phyloP scores from a whole-genome alignment of 1,140 invertebrate species.

The Copidosoma floridanum region DNA sequence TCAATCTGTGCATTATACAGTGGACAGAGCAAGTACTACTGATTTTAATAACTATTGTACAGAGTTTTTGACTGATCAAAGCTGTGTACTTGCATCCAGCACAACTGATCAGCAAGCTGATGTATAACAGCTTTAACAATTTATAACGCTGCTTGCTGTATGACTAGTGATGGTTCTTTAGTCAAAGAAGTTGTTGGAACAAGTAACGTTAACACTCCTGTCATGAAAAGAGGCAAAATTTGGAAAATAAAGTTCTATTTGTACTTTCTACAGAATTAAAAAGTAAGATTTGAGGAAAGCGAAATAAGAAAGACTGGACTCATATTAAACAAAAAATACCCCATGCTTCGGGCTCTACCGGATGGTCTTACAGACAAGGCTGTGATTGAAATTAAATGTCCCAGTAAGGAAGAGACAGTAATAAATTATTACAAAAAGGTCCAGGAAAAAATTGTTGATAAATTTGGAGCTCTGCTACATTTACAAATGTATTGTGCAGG shows the following conservation, averaged over 20 bases:
- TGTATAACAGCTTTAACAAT: conserved; percentile 43
- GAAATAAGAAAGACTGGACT: conserved; percentile 26
- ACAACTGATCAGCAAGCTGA: conserved; percentile 14
- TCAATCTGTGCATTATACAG: not conserved
- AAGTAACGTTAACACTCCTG: conserved; percentile 26
- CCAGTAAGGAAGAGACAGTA: conserved; percentile 46
- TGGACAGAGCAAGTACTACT: not conserved
- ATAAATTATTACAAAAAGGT: conserved; percentile 44
- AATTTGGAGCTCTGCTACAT: conserved; percentile 54
- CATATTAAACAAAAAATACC: conserved; percentile 26
- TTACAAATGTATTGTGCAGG: conserved; percentile 54
- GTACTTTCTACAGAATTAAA: conserved; percentile 12
- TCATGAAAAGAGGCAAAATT: conserved; percentile 33
- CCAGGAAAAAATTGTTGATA: conserved; percentile 43
- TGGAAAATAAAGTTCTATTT: conserved; percentile 27
- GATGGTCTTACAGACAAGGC: conserved; percentile 53
- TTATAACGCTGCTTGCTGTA: conserved; percentile 40
- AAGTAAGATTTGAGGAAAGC: not conserved
- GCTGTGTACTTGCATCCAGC: not conserved
- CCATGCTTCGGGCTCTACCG: conserved; percentile 48
- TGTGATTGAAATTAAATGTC: conserved; percentile 56
- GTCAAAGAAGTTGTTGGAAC: conserved; percentile 35
- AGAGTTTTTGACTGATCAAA: not conserved
- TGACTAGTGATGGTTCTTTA: conserved; percentile 27
- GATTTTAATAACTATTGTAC: not conserved